phyloP scores from a whole-genome alignment of 2,113 vertebrate genomes.

The Myrmecobius fasciatus region DNA sequence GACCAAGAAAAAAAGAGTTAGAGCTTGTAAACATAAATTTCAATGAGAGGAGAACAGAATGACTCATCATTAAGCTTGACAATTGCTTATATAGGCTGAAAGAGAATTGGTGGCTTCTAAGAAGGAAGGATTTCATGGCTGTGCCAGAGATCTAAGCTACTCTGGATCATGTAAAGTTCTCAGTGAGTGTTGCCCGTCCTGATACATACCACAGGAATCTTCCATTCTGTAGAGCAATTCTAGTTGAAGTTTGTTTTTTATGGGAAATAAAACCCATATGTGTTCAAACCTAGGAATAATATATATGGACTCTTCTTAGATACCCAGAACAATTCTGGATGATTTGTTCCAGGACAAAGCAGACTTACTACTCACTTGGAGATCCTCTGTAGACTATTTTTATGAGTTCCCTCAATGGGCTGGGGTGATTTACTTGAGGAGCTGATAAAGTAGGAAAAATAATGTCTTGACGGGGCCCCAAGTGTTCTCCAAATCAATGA shows the following conservation, averaged over 20 bases:
- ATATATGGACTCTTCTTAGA: background rate
- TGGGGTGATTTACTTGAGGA: conserved; percentile 33
- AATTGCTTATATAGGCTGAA: background rate
- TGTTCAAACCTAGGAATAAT: conserved; percentile 7
- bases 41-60: background rate
- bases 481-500: conserved; percentile 49
- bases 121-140: background rate
- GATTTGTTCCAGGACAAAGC: conserved; percentile 24
- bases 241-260: background rate
- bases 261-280: background rate
- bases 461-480: background rate
- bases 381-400: background rate
- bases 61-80: background rate
- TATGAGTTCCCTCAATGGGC: background rate
- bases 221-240: background rate
- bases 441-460: background rate
- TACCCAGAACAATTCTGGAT: conserved; percentile 9
- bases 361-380: background rate
- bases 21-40: background rate
- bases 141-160: background rate
- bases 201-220: background rate
- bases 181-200: conserved; percentile 4
- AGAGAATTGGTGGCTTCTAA: conserved; percentile 24
- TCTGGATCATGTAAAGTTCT: conserved; percentile 36
- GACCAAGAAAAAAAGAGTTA: background rate